Evolutionary conservation across 2,888 invertebrate species (phyloP).

Genomic region (Xestia ashworthii): DNA sequence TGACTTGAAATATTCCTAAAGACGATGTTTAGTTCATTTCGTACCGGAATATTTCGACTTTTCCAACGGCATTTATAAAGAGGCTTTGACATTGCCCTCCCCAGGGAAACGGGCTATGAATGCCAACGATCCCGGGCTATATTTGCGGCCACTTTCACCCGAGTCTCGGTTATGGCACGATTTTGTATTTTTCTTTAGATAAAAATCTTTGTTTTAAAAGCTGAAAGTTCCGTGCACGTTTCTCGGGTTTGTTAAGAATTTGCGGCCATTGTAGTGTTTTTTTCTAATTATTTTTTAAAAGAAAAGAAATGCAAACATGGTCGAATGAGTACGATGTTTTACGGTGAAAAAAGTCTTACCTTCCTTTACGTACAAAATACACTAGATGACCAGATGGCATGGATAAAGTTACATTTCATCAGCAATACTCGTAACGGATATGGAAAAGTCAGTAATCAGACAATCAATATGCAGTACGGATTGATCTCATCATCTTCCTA

Average conservation of each 20-base stretch:
- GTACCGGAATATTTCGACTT: constrained; percentile 58
- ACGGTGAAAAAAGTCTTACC: background rate
- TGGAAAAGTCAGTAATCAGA: background rate
- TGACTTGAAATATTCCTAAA: constrained; percentile 27
- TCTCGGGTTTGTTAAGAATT: constrained; percentile 20
- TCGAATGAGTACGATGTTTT: background rate
- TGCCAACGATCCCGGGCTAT: constrained; percentile 56
- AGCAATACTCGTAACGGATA: background rate
- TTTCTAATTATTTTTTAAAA: constrained; percentile 2
- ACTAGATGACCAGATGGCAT: background rate
- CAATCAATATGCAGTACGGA: background rate
- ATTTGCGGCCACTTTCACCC: constrained; percentile 52
- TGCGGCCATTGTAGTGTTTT: background rate
- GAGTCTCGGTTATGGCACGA: constrained; percentile 22
- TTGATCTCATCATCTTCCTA: too few relatives aligned
- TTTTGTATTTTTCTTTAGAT: constrained; percentile 54
- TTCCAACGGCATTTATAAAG: constrained; percentile 51
- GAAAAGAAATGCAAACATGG: constrained; percentile 8
- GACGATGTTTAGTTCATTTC: constrained; percentile 43
- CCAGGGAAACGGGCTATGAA: constrained; percentile 65
- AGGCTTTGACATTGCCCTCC: constrained; percentile 56
- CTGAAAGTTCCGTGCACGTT: constrained; percentile 24
- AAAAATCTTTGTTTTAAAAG: constrained; percentile 50
- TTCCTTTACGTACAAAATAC: background rate
- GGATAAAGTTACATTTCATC: background rate